phyloP scores from a whole-genome alignment of 2,113 vertebrate species.

The Carlito syrichta region DNA sequence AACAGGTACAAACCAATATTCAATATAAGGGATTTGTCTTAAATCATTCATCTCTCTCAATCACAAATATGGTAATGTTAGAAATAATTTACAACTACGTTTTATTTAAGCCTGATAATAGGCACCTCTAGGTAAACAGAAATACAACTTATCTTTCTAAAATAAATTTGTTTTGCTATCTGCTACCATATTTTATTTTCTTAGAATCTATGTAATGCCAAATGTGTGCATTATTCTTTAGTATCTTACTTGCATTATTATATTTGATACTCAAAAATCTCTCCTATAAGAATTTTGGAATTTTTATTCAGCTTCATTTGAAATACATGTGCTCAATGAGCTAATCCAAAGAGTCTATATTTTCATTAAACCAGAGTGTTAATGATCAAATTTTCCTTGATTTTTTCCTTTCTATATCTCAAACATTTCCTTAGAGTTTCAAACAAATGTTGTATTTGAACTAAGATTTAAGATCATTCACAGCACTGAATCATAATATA shows the following conservation, averaged over 20 bases:
- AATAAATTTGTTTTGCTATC: background rate
- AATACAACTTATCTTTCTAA: background rate
- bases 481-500: background rate
- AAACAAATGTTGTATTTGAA: background rate
- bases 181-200: background rate
- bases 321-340: background rate
- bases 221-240: background rate
- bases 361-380: constrained; percentile 25
- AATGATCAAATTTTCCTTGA: background rate
- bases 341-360: background rate
- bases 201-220: background rate
- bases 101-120: constrained; percentile 15
- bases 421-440: background rate
- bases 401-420: background rate
- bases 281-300: background rate
- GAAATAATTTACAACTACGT: background rate
- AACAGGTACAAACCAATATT: constrained; percentile 41
- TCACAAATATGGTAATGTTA: background rate
- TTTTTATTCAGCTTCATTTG: background rate
- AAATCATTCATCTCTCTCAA: constrained; percentile 56
- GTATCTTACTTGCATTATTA: background rate
- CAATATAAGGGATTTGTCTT: constrained; percentile 25
- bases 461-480: background rate
- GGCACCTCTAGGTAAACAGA: background rate
- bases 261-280: constrained; percentile 27